A percentile compares a stretch with the other conserved stretches of the same genome.
Conservation (phyloP, 2,113 vertebrate species). For the Tachycineta bicolor region DNA sequence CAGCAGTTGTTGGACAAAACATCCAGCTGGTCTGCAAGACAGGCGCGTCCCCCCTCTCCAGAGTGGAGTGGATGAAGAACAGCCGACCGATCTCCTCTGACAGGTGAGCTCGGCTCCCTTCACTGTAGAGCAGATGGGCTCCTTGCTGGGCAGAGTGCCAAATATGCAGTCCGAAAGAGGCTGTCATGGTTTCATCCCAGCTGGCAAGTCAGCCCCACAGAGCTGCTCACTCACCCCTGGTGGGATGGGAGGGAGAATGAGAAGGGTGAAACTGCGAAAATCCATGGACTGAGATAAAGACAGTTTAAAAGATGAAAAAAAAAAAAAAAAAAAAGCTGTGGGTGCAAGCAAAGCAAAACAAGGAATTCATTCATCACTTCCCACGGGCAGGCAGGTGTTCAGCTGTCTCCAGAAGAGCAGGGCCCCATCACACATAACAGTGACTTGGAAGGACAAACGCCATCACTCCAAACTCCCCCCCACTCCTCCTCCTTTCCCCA, state of each 20-base stretch:
- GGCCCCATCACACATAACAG: neutral
- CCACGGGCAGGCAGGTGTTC: neutral
- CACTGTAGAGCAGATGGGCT: neutral
- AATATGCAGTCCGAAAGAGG: neutral
- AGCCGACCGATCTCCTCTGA: constrained; percentile 72
- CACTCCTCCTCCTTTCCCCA: neutral
- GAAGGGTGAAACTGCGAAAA: neutral
- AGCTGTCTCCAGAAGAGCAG: neutral
- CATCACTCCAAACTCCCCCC: neutral
- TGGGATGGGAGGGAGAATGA: neutral
- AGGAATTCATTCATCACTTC: neutral
- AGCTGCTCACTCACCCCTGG: neutral
- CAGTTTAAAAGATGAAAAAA: neutral
- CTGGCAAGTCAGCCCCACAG: neutral
- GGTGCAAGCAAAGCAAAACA: neutral
- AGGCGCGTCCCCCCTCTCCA: constrained; percentile 63
- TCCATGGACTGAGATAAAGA: neutral
- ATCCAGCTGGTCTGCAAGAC: constrained; percentile 85
- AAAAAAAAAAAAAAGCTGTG: neutral
- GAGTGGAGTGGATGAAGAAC: constrained; percentile 86
- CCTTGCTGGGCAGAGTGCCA: neutral
- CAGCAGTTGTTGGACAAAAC: constrained; percentile 80
- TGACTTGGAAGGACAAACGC: neutral
- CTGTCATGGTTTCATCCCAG: neutral
- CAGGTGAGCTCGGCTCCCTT: constrained; percentile 76